Evolutionary conservation across 1,140 invertebrate species (phyloP).

Genomic region (Zaprionus ornatus): DNA sequence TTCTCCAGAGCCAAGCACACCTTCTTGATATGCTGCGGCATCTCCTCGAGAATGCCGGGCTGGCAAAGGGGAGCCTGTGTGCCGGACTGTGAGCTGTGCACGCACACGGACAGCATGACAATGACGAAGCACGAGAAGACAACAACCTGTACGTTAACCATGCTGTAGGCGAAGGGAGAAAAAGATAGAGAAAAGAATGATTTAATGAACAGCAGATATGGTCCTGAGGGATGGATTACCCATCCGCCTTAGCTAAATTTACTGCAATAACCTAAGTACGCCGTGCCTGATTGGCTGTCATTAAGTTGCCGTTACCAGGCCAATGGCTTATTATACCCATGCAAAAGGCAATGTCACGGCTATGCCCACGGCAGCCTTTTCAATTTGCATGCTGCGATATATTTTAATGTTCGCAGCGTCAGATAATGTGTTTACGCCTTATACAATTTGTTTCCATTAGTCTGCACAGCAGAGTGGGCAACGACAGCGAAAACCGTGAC

Average conservation of each 20-base stretch:
- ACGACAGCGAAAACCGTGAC: not conserved
- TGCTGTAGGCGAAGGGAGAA: slow-evolving; percentile 45
- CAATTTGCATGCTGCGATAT: slow-evolving; percentile 10
- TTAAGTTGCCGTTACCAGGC: slow-evolving; percentile 24
- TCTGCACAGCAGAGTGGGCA: slow-evolving; percentile 22
- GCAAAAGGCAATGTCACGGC: slow-evolving; percentile 41
- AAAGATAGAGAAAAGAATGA: not conserved
- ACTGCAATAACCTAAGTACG: slow-evolving; percentile 51
- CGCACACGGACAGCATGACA: slow-evolving; percentile 53
- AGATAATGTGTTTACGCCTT: slow-evolving; percentile 57
- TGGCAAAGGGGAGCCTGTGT: slow-evolving; percentile 69
- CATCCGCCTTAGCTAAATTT: slow-evolving; percentile 44
- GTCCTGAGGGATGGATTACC: not conserved
- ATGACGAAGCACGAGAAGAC: slow-evolving; percentile 58
- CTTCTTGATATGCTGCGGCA: slow-evolving; percentile 80
- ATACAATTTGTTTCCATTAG: slow-evolving; percentile 75
- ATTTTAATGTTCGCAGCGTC: slow-evolving; percentile 40
- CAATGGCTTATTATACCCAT: slow-evolving; percentile 38
- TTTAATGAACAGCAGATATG: slow-evolving; percentile 1
- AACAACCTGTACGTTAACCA: slow-evolving; percentile 69
- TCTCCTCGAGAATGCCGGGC: slow-evolving; percentile 76
- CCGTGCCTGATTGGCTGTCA: slow-evolving; percentile 45
- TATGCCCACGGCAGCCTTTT: slow-evolving; percentile 19
- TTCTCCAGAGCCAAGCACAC: slow-evolving; percentile 81
- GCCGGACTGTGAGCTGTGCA: slow-evolving; percentile 37